phyloP scores from a whole-genome alignment of 2,113 vertebrate species.

The Anguilla japonica region DNA sequence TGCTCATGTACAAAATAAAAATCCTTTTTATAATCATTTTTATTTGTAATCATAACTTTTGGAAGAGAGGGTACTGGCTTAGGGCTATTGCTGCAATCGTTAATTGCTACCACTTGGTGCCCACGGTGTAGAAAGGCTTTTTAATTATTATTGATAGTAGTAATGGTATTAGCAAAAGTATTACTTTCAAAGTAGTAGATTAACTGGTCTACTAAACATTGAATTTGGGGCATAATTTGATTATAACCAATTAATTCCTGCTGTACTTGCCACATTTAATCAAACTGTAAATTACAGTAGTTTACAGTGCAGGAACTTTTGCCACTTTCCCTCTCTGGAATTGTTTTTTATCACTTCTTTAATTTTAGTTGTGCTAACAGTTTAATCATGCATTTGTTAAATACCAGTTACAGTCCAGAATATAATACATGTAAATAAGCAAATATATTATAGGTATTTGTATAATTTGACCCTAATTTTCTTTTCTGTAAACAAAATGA shows the following conservation, averaged over 20 bases:
- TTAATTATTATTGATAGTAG: conserved; percentile 48
- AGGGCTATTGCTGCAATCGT: conserved; percentile 21
- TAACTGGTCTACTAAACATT: conserved; percentile 48
- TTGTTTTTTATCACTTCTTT: conserved; percentile 33
- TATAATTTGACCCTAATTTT: conserved; percentile 70
- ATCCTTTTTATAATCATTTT: conserved; percentile 36
- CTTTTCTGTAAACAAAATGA: conserved; percentile 50
- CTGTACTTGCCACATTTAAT: conserved; percentile 46
- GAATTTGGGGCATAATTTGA: conserved; percentile 43
- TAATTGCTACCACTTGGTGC: conserved; percentile 44
- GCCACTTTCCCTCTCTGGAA: neutral
- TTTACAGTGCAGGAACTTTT: conserved; percentile 49
- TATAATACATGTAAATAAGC: conserved; percentile 76
- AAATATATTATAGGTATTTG: conserved; percentile 80
- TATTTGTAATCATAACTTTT: conserved; percentile 47
- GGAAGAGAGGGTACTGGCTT: neutral
- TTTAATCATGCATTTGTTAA: conserved; percentile 65
- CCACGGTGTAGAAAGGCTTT: conserved; percentile 45
- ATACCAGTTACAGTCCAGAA: conserved; percentile 66
- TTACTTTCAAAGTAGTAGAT: conserved; percentile 46
- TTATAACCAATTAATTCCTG: conserved; percentile 35
- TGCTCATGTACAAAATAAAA: conserved; percentile 50
- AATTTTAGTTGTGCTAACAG: conserved; percentile 48
- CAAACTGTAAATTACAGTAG: conserved; percentile 50
- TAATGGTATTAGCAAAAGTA: conserved; percentile 44